A percentile compares a stretch with the other conserved stretches of the same genome.
These are phyloP conservation scores for Passerculus sandwichensis DNA, from an alignment of 2,797 vertebrate species.

Conservation along the genomic window DNA sequence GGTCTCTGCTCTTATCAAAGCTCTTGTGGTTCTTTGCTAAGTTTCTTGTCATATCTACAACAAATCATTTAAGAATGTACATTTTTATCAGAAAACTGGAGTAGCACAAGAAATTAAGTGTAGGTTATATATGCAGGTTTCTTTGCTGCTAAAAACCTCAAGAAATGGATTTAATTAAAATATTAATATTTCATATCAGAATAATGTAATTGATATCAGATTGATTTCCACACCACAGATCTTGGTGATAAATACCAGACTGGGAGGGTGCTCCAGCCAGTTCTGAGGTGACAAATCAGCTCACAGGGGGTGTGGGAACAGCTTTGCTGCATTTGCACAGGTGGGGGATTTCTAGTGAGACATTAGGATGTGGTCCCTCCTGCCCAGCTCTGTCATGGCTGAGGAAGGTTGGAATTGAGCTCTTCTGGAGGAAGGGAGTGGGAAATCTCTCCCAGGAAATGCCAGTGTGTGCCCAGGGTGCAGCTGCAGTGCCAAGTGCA, in stretches of 20 bases:
- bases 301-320: neutral
- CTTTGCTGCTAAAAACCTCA: neutral
- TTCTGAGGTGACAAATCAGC: neutral
- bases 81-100: neutral
- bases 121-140: neutral
- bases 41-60: neutral
- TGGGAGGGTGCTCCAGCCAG: neutral
- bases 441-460: neutral
- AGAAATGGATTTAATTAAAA: neutral
- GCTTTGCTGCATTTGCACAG: conserved; percentile 37
- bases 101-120: neutral
- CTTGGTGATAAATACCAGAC: neutral
- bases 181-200: neutral
- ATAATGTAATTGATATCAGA: neutral
- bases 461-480: neutral
- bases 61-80: neutral
- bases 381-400: neutral
- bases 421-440: neutral
- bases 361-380: neutral
- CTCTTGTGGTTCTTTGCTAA: neutral
- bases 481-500: neutral
- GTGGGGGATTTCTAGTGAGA: conserved; percentile 22
- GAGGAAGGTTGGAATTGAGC: neutral
- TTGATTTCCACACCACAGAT: neutral
- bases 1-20: neutral